These are phyloP conservation scores for Drepana falcataria DNA, from an alignment of 2,888 invertebrate species.

Conservation along the genomic window DNA sequence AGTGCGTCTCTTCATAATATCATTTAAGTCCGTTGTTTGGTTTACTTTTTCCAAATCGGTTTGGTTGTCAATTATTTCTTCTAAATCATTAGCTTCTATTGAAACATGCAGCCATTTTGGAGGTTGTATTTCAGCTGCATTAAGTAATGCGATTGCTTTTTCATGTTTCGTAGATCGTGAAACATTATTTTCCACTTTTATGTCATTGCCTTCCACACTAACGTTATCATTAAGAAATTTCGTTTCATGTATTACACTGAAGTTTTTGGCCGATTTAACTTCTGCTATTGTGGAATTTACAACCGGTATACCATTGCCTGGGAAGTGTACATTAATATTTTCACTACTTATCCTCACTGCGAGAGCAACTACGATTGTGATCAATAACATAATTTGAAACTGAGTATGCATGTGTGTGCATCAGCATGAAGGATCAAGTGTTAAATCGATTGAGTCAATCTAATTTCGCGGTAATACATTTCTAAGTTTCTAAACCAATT, in stretches of 20 bases:
- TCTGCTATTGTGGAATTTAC: neutral
- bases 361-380: neutral
- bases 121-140: neutral
- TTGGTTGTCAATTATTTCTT: too few species aligned
- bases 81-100: neutral
- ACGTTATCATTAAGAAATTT: too few species aligned
- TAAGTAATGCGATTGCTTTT: neutral
- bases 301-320: slow-evolving; percentile 11
- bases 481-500: too few species aligned
- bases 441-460: neutral
- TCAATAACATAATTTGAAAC: neutral
- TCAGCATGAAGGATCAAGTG: neutral
- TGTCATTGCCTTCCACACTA: neutral
- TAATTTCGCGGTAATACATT: neutral
- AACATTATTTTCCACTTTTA: neutral
- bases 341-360: neutral
- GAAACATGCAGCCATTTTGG: neutral
- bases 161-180: neutral
- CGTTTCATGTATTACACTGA: neutral
- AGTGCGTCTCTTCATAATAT: too few species aligned
- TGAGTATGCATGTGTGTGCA: neutral
- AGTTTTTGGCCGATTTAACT: neutral
- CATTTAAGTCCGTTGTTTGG: too few species aligned
- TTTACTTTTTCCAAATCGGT: too few species aligned
- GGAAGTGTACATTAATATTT: slow-evolving; percentile 6